phyloP scores from a whole-genome alignment of 1,140 invertebrate genomes.

The Drosophila lini region DNA sequence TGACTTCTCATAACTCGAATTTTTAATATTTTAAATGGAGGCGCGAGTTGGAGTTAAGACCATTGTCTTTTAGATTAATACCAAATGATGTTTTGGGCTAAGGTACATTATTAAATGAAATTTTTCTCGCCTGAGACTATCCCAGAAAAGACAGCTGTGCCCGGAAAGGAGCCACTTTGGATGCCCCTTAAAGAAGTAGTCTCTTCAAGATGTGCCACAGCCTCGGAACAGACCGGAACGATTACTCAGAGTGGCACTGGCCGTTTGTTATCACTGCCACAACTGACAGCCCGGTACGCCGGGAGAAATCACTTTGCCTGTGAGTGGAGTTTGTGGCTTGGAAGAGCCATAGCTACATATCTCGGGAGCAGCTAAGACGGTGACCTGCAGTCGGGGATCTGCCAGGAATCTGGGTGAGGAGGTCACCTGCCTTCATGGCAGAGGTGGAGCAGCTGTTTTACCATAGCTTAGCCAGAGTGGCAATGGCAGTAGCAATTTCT shows the following conservation, averaged over 20 bases:
- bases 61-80: background rate
- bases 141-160: conserved; percentile 12
- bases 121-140: conserved; percentile 8
- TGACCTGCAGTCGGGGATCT: conserved; percentile 1
- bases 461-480: conserved; percentile 10
- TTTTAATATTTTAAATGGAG: background rate
- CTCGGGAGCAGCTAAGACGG: conserved; percentile 1
- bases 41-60: background rate
- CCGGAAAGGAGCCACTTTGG: conserved; percentile 4
- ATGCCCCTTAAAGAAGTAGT: conserved; percentile 8
- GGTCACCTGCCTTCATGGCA: conserved; percentile 22
- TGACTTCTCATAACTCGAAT: conserved; percentile 1
- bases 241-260: conserved; percentile 28
- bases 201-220: conserved; percentile 31
- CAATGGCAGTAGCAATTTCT: conserved; percentile 3
- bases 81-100: background rate
- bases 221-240: conserved; percentile 22
- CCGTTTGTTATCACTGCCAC: conserved; percentile 32
- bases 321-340: conserved; percentile 10
- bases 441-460: conserved; percentile 6
- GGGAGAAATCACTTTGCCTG: conserved; percentile 40
- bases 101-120: conserved; percentile 11
- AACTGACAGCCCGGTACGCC: conserved; percentile 21
- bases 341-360: background rate
- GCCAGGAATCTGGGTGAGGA: conserved; percentile 18